Evolutionary conservation across 2,888 invertebrate genomes (phyloP).

Genomic region (Orthosia gothica): DNA sequence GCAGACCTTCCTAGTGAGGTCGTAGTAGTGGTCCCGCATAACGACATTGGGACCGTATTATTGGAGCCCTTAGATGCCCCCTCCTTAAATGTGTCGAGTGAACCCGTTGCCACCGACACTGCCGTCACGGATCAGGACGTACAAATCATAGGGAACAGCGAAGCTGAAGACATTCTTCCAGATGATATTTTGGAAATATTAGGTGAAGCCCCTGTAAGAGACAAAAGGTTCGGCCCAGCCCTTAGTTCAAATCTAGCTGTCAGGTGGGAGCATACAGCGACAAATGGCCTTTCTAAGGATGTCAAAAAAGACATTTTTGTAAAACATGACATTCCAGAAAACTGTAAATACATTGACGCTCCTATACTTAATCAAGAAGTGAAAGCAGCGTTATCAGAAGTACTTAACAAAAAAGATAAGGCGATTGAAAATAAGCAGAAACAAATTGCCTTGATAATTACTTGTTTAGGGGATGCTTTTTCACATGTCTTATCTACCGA

Average conservation of each 20-base stretch:
- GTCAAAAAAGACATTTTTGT: no score
- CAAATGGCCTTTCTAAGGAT: conserved; percentile 5
- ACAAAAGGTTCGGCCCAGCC: not conserved
- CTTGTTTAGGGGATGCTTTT: no score
- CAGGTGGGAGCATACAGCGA: not conserved
- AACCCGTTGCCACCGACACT: no score
- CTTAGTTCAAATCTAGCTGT: not conserved
- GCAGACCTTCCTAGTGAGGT: no score
- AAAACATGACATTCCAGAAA: conserved; percentile 8
- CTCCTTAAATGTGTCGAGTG: no score
- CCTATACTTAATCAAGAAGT: conserved; percentile 12
- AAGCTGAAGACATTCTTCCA: not conserved
- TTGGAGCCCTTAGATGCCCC: no score
- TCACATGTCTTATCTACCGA: no score
- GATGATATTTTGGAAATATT: conserved; percentile 7
- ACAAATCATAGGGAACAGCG: not conserved
- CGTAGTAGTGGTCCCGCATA: no score
- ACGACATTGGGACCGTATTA: no score
- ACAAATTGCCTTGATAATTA: no score
- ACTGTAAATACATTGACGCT: conserved; percentile 11
- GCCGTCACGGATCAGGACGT: no score
- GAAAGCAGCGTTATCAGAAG: conserved; percentile 10
- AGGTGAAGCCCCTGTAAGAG: not conserved
- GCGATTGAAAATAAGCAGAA: no score
- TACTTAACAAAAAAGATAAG: conserved; percentile 9